phyloP scores from a whole-genome alignment of 2,888 invertebrate species.

The Pyralis farinalis region DNA sequence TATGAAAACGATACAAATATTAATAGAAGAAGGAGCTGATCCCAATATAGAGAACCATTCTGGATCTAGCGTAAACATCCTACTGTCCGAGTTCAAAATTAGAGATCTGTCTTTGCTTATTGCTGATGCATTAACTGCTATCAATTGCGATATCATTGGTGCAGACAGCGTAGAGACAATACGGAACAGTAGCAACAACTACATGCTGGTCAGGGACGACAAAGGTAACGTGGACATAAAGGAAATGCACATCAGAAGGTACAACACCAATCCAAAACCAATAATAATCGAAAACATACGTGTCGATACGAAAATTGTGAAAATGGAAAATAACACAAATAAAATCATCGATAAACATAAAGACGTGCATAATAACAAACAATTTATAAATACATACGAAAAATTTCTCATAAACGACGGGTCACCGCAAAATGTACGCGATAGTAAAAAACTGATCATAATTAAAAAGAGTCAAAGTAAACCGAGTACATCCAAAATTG shows the following conservation, averaged over 20 bases:
- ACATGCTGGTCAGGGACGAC: slow-evolving; percentile 40
- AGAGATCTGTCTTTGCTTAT: slow-evolving; percentile 43
- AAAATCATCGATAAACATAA: background rate
- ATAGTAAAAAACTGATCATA: too few species aligned
- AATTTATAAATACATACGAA: background rate
- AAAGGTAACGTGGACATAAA: slow-evolving; percentile 29
- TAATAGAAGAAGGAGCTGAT: slow-evolving; percentile 64
- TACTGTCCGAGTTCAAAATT: slow-evolving; percentile 60
- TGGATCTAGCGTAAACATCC: slow-evolving; percentile 58
- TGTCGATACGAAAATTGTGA: background rate
- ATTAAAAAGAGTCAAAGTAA: too few species aligned
- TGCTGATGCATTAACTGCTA: slow-evolving; percentile 37
- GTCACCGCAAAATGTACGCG: too few species aligned
- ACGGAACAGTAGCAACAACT: slow-evolving; percentile 17
- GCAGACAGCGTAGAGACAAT: background rate
- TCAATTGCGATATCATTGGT: slow-evolving; percentile 23
- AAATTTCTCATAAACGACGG: too few species aligned
- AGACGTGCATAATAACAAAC: background rate
- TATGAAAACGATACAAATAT: slow-evolving; percentile 51
- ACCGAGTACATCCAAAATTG: too few species aligned
- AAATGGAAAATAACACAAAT: background rate
- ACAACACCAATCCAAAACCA: background rate
- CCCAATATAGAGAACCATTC: slow-evolving; percentile 62
- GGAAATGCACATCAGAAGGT: slow-evolving; percentile 8
- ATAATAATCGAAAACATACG: slow-evolving; percentile 8